Evolutionary conservation across 2,888 invertebrate genomes (phyloP), one percentile per base, ranked within the genome.

Genomic region (Netelia virgata): DNA sequence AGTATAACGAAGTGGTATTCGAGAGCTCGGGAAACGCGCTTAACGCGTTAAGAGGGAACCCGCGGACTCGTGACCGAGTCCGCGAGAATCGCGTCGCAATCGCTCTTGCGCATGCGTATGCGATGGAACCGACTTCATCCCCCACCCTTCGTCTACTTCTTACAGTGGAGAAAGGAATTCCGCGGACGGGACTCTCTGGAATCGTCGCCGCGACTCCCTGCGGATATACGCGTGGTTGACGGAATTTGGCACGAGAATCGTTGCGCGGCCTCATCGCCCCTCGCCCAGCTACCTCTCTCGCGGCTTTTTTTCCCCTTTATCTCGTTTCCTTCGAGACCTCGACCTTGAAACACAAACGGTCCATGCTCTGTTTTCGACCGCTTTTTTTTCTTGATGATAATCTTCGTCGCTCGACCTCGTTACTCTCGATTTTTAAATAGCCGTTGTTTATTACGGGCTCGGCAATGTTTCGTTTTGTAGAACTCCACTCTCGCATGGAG

Each of bases 231-330:
- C 81, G 23, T 50, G 23, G 74, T 68, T 82, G 72, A 83, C 61
- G 83, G 83, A 86, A 86, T 86, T 86, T 85, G 83, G 85, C 83
- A 83, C 85, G 86, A 72, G 81, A 73, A 79, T 75, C 73, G 75
- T 76, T 70, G 64, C 70, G 70, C 61, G 23, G 66, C 66, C 41
- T 47, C 59, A 9, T 61, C 66, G 20, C 53, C 53, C 43, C 16
- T n/a, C 64, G 10, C 50, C 18, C 66, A n/a, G 14, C 41, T n/a
- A 16, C 14, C 59, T 9, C 18, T 20, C 28, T 41, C 47, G 28
- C 41, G 50, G 55, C 36, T 59, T 73, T n/a, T 50, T 57, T n/a
- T 76, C 16, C 74, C 16, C 74, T 59, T 28, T 72, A 8, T 72
- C 77, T 61, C 70, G 20, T 82, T 55, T 55, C 61, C 84, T 66